Conservation (phyloP, 2,888 invertebrate genomes). For the Hyppa rectilinea region DNA sequence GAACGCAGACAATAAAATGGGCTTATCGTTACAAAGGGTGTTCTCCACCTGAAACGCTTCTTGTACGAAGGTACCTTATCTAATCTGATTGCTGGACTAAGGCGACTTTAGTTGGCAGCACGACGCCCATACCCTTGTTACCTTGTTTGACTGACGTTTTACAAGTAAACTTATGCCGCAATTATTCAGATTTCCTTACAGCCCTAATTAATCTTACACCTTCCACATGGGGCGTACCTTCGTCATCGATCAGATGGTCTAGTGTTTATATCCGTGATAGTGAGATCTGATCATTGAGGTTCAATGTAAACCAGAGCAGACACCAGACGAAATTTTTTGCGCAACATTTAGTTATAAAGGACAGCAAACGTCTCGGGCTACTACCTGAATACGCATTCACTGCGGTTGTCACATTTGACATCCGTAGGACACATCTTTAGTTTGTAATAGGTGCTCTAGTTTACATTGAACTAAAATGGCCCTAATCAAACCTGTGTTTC, state of each 20-base stretch:
- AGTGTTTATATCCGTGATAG: not conserved
- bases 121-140: slow-evolving; percentile 24
- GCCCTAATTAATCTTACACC: slow-evolving; percentile 15
- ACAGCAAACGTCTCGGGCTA: not conserved
- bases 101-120: slow-evolving; percentile 36
- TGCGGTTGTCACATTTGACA: not conserved
- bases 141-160: slow-evolving; percentile 23
- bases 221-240: not conserved
- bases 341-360: not conserved
- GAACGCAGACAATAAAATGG: slow-evolving; percentile 82
- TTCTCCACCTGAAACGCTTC: slow-evolving; percentile 74
- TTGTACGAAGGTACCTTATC: slow-evolving; percentile 66
- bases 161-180: not conserved
- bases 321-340: not conserved
- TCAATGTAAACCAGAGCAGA: not conserved
- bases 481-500: slow-evolving; percentile 30
- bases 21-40: slow-evolving; percentile 81
- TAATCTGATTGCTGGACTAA: slow-evolving; percentile 70
- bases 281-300: too few species aligned
- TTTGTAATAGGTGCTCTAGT: not conserved
- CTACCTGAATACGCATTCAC: not conserved
- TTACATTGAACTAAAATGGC: not conserved
- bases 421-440: not conserved
- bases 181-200: slow-evolving; percentile 8
- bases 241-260: not conserved